Conservation (phyloP, 53 echinoderm and acorn worm species). For the Mesocentrotus franciscanus region DNA sequence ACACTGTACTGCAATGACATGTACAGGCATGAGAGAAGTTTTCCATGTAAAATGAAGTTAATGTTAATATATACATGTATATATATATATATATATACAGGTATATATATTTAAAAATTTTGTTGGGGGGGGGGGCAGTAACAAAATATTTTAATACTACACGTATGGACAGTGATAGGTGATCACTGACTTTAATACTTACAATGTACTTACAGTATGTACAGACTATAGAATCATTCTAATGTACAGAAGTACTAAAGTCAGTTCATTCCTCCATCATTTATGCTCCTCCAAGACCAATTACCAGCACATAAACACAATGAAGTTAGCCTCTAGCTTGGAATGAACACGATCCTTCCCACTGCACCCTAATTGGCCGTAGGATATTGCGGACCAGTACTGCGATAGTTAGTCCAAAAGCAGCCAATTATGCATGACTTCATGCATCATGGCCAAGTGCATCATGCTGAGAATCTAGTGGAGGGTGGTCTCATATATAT, state of each 20-base stretch:
- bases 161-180: no score
- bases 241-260: no score
- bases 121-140: no score
- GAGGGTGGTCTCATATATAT: conserved; percentile 22
- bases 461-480: not conserved
- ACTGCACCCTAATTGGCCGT: conserved; percentile 43
- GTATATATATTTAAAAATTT: no score
- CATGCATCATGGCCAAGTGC: conserved; percentile 41
- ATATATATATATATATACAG: no score
- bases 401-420: not conserved
- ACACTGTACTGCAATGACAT: not conserved
- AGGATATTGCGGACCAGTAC: not conserved
- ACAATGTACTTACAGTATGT: not conserved
- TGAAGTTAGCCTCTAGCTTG: not conserved
- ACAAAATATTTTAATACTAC: no score
- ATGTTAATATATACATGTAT: no score
- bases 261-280: no score
- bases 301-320: conserved; percentile 3
- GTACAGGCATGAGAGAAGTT: no score
- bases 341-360: not conserved
- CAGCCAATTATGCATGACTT: conserved; percentile 43
- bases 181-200: no score
- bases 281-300: not conserved
- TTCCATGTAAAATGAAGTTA: no score
- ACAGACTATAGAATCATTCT: no score